Conservation (phyloP, 2,888 invertebrate species). For the Acanthosepion lycidas region DNA sequence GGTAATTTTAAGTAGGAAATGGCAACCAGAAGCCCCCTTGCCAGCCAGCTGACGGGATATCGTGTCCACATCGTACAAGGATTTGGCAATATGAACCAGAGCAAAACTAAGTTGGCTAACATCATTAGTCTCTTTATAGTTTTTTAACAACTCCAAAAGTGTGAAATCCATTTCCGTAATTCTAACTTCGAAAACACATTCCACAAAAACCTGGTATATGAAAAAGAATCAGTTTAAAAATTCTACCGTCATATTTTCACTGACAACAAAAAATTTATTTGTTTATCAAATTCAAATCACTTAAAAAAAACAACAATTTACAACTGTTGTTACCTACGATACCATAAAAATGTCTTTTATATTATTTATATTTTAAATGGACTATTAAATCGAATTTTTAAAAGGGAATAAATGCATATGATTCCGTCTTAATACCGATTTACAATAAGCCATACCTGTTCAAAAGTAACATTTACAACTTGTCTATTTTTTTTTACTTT, state of each 20-base stretch:
- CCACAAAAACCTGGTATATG: background rate
- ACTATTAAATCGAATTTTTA: background rate
- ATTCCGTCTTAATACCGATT: background rate
- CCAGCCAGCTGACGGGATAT: background rate
- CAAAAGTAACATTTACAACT: background rate
- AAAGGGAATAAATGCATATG: background rate
- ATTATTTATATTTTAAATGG: background rate
- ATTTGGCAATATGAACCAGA: background rate
- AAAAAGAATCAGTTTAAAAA: too few relatives aligned
- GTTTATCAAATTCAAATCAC: too few relatives aligned
- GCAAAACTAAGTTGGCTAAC: background rate
- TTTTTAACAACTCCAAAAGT: background rate
- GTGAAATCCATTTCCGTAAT: background rate
- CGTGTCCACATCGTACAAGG: background rate
- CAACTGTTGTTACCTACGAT: background rate
- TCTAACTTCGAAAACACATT: background rate
- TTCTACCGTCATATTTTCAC: too few relatives aligned
- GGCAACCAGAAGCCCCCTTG: background rate
- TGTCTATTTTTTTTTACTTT: background rate
- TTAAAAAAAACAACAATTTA: background rate
- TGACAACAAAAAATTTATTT: too few relatives aligned
- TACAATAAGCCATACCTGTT: background rate
- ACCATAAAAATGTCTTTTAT: background rate
- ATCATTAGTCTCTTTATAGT: background rate
- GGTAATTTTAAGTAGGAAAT: background rate